Evolutionary conservation across 1,140 invertebrate genomes (phyloP).

Genomic region (Grapholita molesta): DNA sequence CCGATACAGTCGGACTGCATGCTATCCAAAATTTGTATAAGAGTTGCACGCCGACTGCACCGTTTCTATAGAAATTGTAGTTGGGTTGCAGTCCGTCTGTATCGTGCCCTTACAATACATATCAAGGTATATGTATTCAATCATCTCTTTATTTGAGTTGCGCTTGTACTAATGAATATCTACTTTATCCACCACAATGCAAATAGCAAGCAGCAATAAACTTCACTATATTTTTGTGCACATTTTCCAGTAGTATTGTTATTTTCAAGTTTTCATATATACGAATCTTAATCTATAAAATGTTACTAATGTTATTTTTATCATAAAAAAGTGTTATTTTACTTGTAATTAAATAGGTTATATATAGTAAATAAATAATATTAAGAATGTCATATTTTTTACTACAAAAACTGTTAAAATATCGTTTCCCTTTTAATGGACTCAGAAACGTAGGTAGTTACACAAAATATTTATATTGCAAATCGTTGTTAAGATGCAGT

Average conservation of each 20-base stretch:
- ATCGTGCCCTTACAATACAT: no score
- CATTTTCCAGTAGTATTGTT: constrained; percentile 5
- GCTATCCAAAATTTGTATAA: no score
- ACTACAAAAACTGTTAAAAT: background rate
- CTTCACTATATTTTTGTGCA: constrained; percentile 4
- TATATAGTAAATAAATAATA: background rate
- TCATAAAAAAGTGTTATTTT: background rate
- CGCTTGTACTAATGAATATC: background rate
- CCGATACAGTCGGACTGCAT: no score
- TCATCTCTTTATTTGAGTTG: background rate
- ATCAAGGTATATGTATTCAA: no score
- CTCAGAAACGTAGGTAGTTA: background rate
- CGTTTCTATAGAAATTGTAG: no score
- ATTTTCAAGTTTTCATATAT: background rate
- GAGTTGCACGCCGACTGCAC: no score
- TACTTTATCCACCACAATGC: background rate
- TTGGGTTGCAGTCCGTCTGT: no score
- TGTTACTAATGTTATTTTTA: background rate
- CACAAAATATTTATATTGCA: background rate
- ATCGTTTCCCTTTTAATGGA: background rate
- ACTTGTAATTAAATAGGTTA: background rate
- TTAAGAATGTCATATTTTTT: background rate
- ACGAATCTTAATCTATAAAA: background rate
- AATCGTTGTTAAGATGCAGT: background rate
- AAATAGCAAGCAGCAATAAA: background rate